Conservation (phyloP, 2,113 vertebrate genomes). For the Pyrgilauda ruficollis region DNA sequence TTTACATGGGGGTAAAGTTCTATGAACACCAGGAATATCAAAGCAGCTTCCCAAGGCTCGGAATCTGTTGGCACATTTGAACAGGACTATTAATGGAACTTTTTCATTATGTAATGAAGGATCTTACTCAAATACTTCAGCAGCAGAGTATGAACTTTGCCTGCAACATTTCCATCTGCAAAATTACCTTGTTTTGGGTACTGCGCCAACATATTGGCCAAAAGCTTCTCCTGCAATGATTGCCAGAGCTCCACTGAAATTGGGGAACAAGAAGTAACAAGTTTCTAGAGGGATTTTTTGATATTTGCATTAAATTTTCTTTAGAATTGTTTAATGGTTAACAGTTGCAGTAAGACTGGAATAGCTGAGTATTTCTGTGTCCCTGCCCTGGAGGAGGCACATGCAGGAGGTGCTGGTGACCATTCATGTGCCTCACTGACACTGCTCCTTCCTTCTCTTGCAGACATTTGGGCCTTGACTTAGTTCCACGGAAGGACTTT, state of each 20-base stretch:
- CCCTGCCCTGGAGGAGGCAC: not conserved
- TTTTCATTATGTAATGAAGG: not conserved
- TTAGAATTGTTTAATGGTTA: not conserved
- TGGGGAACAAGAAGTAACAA: not conserved
- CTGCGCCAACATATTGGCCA: not conserved
- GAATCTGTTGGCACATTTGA: not conserved
- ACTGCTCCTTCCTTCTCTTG: constrained; percentile 4
- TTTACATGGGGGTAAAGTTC: not conserved
- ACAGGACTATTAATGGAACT: not conserved
- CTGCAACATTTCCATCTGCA: rapidly evolving
- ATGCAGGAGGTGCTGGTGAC: not conserved
- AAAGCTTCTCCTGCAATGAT: not conserved
- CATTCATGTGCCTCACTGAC: not conserved
- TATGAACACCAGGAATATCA: not conserved
- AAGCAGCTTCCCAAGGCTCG: not conserved
- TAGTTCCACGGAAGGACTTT: constrained; percentile 97
- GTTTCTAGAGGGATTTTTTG: not conserved
- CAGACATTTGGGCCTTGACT: constrained; percentile 94
- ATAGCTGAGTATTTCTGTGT: not conserved
- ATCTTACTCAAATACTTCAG: not conserved
- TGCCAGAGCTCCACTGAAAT: not conserved
- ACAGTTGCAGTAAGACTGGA: not conserved
- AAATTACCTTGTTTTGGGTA: not conserved
- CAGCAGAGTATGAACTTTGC: not conserved
- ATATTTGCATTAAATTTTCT: not conserved